These are phyloP conservation scores for Phragmatobia fuliginosa DNA, from an alignment of 2,888 invertebrate species.

Conservation along the genomic window DNA sequence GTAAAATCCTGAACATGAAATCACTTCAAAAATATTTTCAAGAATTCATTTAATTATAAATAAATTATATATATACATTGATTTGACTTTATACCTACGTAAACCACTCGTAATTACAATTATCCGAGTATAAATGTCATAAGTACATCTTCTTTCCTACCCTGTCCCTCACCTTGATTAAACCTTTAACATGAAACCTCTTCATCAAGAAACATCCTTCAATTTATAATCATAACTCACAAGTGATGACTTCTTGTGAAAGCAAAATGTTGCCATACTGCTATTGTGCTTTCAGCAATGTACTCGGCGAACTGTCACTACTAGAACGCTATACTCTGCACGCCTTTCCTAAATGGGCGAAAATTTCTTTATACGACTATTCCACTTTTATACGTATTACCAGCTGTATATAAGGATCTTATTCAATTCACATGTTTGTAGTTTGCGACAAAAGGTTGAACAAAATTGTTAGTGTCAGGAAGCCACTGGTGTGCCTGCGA, in stretches of 20 bases:
- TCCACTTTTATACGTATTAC: conserved; percentile 43
- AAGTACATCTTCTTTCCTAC: background rate
- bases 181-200: conserved; percentile 16
- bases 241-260: conserved; percentile 23
- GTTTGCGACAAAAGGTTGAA: conserved; percentile 42
- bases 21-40: background rate
- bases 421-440: conserved; percentile 51
- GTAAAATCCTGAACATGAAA: background rate
- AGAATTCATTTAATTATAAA: background rate
- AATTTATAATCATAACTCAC: conserved; percentile 42
- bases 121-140: background rate
- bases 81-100: background rate
- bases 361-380: conserved; percentile 37
- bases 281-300: conserved; percentile 38
- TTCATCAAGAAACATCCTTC: conserved; percentile 24
- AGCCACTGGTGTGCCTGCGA: conserved; percentile 31
- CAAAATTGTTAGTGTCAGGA: conserved; percentile 44
- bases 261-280: conserved; percentile 31
- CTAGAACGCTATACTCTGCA: conserved; percentile 30
- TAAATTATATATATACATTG: background rate
- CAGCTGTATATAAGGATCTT: conserved; percentile 43
- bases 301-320: conserved; percentile 46
- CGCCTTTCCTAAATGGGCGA: conserved; percentile 38
- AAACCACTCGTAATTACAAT: background rate
- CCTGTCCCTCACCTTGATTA: no score